These are phyloP conservation scores for Ormyrus labotus DNA, from an alignment of 2,888 invertebrate species.

Conservation along the genomic window DNA sequence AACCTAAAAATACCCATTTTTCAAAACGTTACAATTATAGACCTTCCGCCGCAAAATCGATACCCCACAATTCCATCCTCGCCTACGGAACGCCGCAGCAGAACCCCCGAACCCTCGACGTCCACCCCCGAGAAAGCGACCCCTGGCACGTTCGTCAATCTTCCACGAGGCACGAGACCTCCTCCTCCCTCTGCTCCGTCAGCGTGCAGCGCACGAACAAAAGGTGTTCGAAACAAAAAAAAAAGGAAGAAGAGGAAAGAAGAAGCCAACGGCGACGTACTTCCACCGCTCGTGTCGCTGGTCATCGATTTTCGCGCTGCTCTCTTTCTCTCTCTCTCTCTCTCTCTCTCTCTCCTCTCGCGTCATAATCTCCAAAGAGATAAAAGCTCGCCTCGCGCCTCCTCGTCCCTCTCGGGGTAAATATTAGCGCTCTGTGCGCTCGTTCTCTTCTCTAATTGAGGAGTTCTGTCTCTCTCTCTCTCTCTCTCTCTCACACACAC, in stretches of 20 bases:
- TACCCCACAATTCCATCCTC: no score
- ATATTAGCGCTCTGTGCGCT: not conserved
- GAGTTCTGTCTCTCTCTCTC: no score
- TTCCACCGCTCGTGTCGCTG: not conserved
- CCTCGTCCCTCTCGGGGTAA: not conserved
- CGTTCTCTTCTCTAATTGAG: no score
- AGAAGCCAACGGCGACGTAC: not conserved
- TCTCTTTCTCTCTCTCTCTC: constrained; percentile 4
- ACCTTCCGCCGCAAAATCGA: no score
- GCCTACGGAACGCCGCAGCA: no score
- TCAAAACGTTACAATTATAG: no score
- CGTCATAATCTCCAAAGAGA: not conserved
- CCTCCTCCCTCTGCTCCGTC: not conserved
- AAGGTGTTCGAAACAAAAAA: constrained; percentile 4
- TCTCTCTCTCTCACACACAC: no score
- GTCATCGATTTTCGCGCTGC: constrained; percentile 29
- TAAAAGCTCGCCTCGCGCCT: not conserved
- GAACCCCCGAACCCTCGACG: no score
- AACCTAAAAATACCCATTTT: no score
- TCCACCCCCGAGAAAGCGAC: no score
- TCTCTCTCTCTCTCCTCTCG: not conserved
- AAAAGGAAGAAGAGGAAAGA: no score
- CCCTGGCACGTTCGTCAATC: no score
- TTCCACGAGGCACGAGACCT: not conserved
- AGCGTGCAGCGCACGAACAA: not conserved